Evolutionary conservation across 2,888 invertebrate species (phyloP), one percentile per base, ranked within the genome.

Genomic region (Noctua janthina): DNA sequence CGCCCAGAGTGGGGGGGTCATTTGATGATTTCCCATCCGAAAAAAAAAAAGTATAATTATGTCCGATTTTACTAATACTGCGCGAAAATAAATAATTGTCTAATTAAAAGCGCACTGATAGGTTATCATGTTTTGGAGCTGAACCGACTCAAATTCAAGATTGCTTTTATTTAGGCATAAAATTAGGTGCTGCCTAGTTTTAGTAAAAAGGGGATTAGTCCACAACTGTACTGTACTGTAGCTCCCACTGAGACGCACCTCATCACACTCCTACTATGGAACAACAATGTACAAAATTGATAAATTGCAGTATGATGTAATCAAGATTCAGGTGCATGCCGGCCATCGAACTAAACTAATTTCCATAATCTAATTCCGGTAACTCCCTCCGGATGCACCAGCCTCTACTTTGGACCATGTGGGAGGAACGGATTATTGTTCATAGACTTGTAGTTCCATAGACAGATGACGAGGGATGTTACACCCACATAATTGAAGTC

Each of bases 331-430:
- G 82, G 83, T 77, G 77, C 23, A 81, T 75, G 68, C 54, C 67
- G 76, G 46, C 62, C 54, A 77, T 70, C 70, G 82, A 83, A 86
- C 82, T 83, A 76, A 86, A 82, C 86, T 67, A 74, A 86, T 84
- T 82, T 84, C 84, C 84, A 86, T 84, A 84, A 86, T 74, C 54
- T 77, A 71, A 84, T 84, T 82, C 66, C n/a, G 29, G 66, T 13
- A 54, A 74, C 66, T 86, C 86, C 54, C 83, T 46, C 39, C 39
- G 76, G 82, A 76, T 17, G 54, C 35, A 29, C 66, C 10, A 51
- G 49, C 46, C 69, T 56, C 11, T 78, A 72, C 29, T 43, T 51
- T 17, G 15, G 6, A 46, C 29, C 56, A 15, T 66, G 69, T 62
- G 56, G 17, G 46, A 46, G 15, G 17, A 7, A 59, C 15, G 39